phyloP scores from a whole-genome alignment of 1,140 invertebrate genomes.

The Oreohelix idahoensis region DNA sequence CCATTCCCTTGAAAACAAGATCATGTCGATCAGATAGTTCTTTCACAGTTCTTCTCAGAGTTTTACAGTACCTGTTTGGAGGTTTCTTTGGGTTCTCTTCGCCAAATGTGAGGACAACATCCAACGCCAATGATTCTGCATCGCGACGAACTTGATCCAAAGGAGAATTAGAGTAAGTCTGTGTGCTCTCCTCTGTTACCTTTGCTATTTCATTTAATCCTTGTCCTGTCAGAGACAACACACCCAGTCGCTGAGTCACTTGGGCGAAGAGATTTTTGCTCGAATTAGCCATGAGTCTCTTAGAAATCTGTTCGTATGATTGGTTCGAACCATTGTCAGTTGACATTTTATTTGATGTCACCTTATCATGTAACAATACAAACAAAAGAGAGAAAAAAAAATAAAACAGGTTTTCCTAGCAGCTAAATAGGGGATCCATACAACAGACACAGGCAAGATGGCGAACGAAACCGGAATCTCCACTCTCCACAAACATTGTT shows the following conservation, averaged over 20 bases:
- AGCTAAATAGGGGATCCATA: not conserved
- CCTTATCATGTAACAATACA: not conserved
- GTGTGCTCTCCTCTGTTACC: constrained; percentile 56
- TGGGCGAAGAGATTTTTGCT: constrained; percentile 60
- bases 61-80: constrained; percentile 66
- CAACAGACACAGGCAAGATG: not conserved
- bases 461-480: not conserved
- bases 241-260: constrained; percentile 62
- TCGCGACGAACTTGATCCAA: constrained; percentile 62
- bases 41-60: constrained; percentile 68
- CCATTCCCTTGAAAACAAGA: constrained; percentile 78
- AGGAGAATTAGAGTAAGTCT: constrained; percentile 56
- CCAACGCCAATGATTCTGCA: constrained; percentile 64
- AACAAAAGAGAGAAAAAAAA: not conserved
- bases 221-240: constrained; percentile 55
- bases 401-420: not conserved
- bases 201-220: constrained; percentile 58
- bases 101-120: constrained; percentile 59
- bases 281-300: constrained; percentile 28
- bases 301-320: not conserved
- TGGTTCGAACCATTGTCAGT: not conserved
- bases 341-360: not conserved
- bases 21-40: constrained; percentile 76
- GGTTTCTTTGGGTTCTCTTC: constrained; percentile 53
- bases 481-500: no score